Evolutionary conservation across 2,797 vertebrate species (phyloP), one percentile per base, ranked within the genome.

Genomic region (Cossypha caffra): DNA sequence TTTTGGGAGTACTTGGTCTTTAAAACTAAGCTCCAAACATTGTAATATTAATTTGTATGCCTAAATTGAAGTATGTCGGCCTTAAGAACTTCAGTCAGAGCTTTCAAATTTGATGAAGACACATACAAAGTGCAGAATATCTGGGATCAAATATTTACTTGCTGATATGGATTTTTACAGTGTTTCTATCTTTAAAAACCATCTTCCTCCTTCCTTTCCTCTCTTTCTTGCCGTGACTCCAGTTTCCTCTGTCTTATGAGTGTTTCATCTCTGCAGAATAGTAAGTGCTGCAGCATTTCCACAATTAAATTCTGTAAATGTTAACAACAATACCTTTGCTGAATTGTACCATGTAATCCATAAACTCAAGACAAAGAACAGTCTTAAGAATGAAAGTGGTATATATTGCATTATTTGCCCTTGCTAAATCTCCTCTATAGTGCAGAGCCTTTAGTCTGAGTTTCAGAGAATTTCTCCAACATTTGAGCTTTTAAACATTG

Each of bases 1-100:
- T 79, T 89, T 85, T 73, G 42, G 24, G 48, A 87, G 13, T 28
- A 63, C 11, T 75, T 76, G 67, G 29, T 92, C 28, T 55, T 95
- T 42, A 66, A 74, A 92, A 20, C 11, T 21, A 61, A 64, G 33
- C 14, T 73, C 12, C 18, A 42, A 4, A 55, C 3, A 8, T 21
- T 87, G 10, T 15, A 81, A 55, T 63, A 79, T 81, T 58, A 79
- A 82, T 76, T 51, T 59, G 3, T 4, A 17, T 63, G 15, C 11
- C 78, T 83, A 38, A 43, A 40, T 18, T 68, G 8, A 71, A 10
- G 10, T 18, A 52, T 38, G 6, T 8, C 29, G 48, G 4, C 13
- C 21, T 79, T 73, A 73, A 73, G 17, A 62, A 72, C 12, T 74
- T 84, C 14, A 42, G 16, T 19, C n/a, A 29, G 21, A 78, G 17